Percentiles rank a stretch among this genome's conserved stretches.
These are phyloP conservation scores for Lepus townsendii DNA, from an alignment of 2,797 vertebrate genomes.

Conservation along the genomic window DNA sequence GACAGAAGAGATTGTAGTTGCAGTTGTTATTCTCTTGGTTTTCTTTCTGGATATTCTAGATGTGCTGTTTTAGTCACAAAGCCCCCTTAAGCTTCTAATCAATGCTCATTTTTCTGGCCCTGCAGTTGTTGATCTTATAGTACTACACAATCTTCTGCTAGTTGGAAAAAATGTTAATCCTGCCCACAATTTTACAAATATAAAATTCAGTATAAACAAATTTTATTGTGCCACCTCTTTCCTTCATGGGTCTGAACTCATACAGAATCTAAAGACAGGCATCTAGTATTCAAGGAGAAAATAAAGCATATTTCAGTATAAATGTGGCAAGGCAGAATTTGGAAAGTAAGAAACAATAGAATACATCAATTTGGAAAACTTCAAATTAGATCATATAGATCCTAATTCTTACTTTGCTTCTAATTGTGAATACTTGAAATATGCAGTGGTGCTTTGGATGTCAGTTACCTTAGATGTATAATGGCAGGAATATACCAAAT, in stretches of 20 bases:
- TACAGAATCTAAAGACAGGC: not conserved
- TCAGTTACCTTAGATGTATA: not conserved
- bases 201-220: not conserved
- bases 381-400: not conserved
- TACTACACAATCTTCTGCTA: not conserved
- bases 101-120: accelerated
- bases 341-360: not conserved
- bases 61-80: not conserved
- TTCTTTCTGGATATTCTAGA: not conserved
- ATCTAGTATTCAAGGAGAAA: not conserved
- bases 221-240: not conserved
- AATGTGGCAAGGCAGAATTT: not conserved
- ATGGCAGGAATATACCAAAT: not conserved
- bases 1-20: not conserved
- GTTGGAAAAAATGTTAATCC: not conserved
- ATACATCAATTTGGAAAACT: not conserved
- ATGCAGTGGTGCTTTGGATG: not conserved
- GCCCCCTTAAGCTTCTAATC: not conserved
- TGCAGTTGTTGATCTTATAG: not conserved
- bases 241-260: not conserved
- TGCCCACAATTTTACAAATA: not conserved
- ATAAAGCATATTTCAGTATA: not conserved
- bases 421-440: not conserved
- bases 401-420: not conserved
- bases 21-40: not conserved